Evolutionary conservation across 2,113 vertebrate species (phyloP).

Genomic region (Dicrurus megarhynchus): DNA sequence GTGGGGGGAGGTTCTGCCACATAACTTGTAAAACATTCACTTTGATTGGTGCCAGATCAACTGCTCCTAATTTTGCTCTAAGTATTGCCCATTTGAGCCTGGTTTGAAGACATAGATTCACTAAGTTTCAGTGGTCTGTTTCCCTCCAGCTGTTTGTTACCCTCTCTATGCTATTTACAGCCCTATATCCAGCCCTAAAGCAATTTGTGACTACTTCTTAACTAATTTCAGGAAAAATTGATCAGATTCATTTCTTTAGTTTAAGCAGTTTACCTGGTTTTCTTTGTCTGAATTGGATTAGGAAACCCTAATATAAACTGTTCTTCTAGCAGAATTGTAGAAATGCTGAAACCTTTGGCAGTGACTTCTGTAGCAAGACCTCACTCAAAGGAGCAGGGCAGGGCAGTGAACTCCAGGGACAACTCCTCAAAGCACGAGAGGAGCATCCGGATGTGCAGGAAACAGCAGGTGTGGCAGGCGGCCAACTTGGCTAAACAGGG

Average conservation of each 20-base stretch:
- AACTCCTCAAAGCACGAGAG: neutral
- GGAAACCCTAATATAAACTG: conserved; percentile 9
- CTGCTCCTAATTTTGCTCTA: neutral
- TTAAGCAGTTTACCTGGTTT: neutral
- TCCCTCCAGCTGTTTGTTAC: neutral
- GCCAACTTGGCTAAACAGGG: neutral
- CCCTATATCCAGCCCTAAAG: neutral
- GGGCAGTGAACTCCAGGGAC: neutral
- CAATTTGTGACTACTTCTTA: neutral
- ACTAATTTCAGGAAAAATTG: neutral
- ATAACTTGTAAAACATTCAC: neutral
- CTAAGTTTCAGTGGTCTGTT: neutral
- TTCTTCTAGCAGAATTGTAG: neutral
- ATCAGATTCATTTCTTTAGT: neutral
- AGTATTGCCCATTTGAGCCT: neutral
- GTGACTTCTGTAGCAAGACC: neutral
- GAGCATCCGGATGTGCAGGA: neutral
- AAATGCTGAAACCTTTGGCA: neutral
- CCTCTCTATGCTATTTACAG: neutral
- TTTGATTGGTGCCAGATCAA: neutral
- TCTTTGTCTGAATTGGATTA: neutral
- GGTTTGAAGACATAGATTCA: neutral
- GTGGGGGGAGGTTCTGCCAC: neutral
- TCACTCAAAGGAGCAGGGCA: neutral
- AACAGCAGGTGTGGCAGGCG: conserved; percentile 14